Conservation (phyloP, 2,797 vertebrate genomes). For the Tragopan temminckii region DNA sequence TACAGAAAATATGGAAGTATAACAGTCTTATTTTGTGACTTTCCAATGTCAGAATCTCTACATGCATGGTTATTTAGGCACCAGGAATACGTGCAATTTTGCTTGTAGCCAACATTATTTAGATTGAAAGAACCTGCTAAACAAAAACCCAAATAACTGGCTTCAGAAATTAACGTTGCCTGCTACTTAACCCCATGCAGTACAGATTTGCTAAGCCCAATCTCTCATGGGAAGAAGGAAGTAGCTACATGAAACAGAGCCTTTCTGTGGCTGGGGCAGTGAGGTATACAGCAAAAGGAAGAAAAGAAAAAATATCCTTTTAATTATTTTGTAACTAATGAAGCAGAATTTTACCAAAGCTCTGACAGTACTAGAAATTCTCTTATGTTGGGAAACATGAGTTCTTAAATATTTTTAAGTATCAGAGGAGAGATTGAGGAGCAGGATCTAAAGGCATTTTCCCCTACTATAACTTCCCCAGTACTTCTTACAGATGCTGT, state of each 20-base stretch:
- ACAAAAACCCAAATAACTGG: background rate
- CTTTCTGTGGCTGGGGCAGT: background rate
- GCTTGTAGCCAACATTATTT: background rate
- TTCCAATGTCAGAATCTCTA: background rate
- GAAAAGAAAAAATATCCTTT: background rate
- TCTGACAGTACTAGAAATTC: background rate
- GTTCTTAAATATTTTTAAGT: background rate
- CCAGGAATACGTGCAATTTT: background rate
- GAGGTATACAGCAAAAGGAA: background rate
- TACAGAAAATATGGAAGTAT: background rate
- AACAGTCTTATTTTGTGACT: background rate
- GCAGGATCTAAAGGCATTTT: background rate
- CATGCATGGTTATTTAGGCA: background rate
- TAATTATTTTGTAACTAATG: background rate
- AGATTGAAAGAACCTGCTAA: background rate
- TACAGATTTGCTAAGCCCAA: background rate
- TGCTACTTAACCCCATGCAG: fast-evolving
- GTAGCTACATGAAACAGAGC: background rate
- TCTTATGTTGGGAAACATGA: background rate
- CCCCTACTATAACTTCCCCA: background rate
- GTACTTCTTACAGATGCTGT: background rate
- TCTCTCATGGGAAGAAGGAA: background rate
- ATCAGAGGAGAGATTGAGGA: background rate
- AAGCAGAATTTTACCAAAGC: background rate
- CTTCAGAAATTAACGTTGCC: background rate